These are phyloP conservation scores for Bergia sp. DNA, from an alignment of 92 coral and sea anemone genomes.

Conservation along the genomic window DNA sequence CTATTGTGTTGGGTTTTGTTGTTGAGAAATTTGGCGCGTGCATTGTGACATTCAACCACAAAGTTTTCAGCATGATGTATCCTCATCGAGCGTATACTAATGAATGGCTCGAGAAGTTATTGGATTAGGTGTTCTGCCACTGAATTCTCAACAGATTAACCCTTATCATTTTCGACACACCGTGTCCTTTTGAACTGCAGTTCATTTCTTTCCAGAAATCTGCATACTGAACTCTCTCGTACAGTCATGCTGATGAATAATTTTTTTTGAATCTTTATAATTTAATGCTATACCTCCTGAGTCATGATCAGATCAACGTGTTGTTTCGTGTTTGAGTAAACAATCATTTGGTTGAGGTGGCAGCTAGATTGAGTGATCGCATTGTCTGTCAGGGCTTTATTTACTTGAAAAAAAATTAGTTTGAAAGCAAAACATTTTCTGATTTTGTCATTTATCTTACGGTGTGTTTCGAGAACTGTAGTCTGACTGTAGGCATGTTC, in stretches of 20 bases:
- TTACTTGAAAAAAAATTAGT: too few relatives aligned
- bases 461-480: too few relatives aligned
- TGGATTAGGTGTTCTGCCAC: background rate
- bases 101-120: background rate
- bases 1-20: conserved; percentile 6
- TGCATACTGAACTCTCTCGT: background rate
- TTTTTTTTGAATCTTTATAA: background rate
- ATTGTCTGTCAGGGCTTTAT: background rate
- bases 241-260: background rate
- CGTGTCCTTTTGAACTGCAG: background rate
- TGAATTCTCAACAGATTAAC: background rate
- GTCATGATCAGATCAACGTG: background rate
- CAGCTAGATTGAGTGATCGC: background rate
- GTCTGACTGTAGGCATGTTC: too few relatives aligned
- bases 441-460: too few relatives aligned
- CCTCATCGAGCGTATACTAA: background rate
- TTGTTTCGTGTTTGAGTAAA: background rate
- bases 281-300: background rate
- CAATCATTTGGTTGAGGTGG: background rate
- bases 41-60: background rate
- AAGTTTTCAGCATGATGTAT: background rate
- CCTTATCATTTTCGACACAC: background rate
- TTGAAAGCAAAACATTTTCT: background rate
- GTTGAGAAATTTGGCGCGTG: conserved; percentile 25
- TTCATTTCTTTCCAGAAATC: too few relatives aligned